Evolutionary conservation across 2,113 vertebrate species (phyloP), one percentile per base, ranked within the genome.

Genomic region (Falcunculus frontatus): DNA sequence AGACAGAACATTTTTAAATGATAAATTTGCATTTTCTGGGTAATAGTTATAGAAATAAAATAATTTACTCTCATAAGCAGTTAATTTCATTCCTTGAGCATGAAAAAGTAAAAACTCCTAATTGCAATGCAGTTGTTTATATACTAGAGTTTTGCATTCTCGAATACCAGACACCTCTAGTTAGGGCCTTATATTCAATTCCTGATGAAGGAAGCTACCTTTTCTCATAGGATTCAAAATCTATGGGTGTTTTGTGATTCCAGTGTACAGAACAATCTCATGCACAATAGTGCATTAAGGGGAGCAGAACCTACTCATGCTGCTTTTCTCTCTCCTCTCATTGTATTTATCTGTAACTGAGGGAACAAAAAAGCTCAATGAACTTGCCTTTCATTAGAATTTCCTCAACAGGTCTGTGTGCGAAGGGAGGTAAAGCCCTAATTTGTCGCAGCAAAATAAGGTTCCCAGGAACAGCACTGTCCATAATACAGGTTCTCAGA

Each of bases 371-470:
- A 91, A 75, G 39, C 81, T 95, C 84, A 46, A 59, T 67, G 77
- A 92, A 87, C 39, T 91, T 81, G 76, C 64, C 77, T 67, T 91
- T 95, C 90, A 82, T 60, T 55, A 94, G 47, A 84, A 94, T 81
- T 91, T 93, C 63, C 72, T 86, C 78, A 87, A 56, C 84, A 79
- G 70, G 70, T 79, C 74, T 64, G 37, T 30, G 30, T 50, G 70
- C 64, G 49, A 89, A 93, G 41, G 44, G 75, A 91, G 33, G 75
- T 49, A 93, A 22, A 90, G 63, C 42, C 67, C 72, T 90, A 47
- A 90, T 80, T 60, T 90, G 72, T 41, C 49, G 12, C 62, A 88
- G 82, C 37, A 92, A 91, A 90, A 92, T 63, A 74, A 72, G 93
- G 74, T 76, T 74, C 78, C 87, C 63, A 77, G 70, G 59, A 94